phyloP scores from a whole-genome alignment of 64 coral and sea anemone species.

The Hydrozoanthus tunicans region DNA sequence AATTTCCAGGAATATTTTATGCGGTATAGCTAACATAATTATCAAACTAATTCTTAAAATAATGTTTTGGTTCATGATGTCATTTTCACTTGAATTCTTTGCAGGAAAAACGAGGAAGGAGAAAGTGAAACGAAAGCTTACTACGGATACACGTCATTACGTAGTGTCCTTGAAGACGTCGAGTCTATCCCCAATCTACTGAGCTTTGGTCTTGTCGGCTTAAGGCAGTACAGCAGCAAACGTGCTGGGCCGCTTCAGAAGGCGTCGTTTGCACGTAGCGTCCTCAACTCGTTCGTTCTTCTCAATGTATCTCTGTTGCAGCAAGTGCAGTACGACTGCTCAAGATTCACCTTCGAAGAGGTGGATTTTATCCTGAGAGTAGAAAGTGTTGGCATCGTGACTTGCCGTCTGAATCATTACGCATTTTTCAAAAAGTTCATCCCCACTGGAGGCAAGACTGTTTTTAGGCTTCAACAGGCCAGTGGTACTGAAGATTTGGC shows the following conservation, averaged over 20 bases:
- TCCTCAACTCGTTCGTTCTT: slow-evolving; percentile 50
- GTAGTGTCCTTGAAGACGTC: slow-evolving; percentile 62
- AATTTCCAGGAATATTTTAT: no score
- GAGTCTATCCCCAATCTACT: slow-evolving; percentile 68
- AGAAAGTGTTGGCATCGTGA: slow-evolving; percentile 48
- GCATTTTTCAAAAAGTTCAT: slow-evolving; percentile 86
- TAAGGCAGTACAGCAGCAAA: slow-evolving; percentile 77
- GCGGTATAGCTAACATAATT: no score
- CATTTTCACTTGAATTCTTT: not conserved
- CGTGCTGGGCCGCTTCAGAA: slow-evolving; percentile 24
- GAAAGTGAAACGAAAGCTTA: slow-evolving; percentile 9
- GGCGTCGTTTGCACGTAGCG: slow-evolving; percentile 66
- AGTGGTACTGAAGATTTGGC: slow-evolving; percentile 31
- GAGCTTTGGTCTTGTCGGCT: slow-evolving; percentile 62
- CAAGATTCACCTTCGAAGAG: slow-evolving; percentile 84
- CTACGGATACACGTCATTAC: slow-evolving; percentile 49
- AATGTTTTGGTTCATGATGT: no score
- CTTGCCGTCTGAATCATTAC: slow-evolving; percentile 74
- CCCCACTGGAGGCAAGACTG: slow-evolving; percentile 55
- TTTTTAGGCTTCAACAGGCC: slow-evolving; percentile 62
- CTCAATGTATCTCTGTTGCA: slow-evolving; percentile 32
- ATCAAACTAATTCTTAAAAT: no score
- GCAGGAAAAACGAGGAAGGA: slow-evolving; percentile 18
- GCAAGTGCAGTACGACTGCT: slow-evolving; percentile 42
- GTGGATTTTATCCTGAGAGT: slow-evolving; percentile 70